Evolutionary conservation across 2,888 invertebrate species (phyloP).

Genomic region (Drosophila paramelanica): DNA sequence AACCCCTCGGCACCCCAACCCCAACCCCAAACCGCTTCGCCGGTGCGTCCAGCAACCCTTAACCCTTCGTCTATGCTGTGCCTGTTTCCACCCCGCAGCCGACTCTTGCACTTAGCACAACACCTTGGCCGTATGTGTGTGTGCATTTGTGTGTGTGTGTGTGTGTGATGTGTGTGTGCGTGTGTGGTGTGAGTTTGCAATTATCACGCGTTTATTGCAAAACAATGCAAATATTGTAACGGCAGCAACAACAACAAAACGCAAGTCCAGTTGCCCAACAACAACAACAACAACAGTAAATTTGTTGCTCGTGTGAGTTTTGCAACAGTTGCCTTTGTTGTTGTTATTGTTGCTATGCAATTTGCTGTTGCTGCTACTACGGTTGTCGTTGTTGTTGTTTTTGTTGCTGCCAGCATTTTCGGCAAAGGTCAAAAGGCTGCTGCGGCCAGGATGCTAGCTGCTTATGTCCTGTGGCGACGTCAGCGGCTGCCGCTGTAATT

Average conservation of each 20-base stretch:
- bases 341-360: conserved; percentile 46
- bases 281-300: conserved; percentile 20
- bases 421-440: conserved; percentile 63
- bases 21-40: background rate
- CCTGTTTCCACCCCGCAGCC: conserved; percentile 12
- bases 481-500: conserved; percentile 59
- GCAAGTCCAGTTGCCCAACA: conserved; percentile 25
- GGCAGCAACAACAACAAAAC: conserved; percentile 27
- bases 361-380: conserved; percentile 25
- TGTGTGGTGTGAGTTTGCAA: conserved; percentile 56
- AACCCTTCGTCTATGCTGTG: conserved; percentile 29
- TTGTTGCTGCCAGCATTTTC: conserved; percentile 38
- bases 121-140: conserved; percentile 36
- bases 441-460: conserved; percentile 29
- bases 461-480: conserved; percentile 56
- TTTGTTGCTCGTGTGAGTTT: conserved; percentile 30
- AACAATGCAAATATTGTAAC: conserved; percentile 76
- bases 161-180: conserved; percentile 20
- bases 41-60: conserved; percentile 36
- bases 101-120: conserved; percentile 57
- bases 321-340: conserved; percentile 53
- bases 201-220: conserved; percentile 78
- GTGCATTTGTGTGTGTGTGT: conserved; percentile 19
- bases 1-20: too few relatives aligned
- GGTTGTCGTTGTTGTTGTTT: conserved; percentile 23